Percentiles rank a stretch among this genome's conserved stretches.
These are phyloP conservation scores for Microcaecilia unicolor DNA, from an alignment of 2,797 vertebrate genomes.

Conservation along the genomic window DNA sequence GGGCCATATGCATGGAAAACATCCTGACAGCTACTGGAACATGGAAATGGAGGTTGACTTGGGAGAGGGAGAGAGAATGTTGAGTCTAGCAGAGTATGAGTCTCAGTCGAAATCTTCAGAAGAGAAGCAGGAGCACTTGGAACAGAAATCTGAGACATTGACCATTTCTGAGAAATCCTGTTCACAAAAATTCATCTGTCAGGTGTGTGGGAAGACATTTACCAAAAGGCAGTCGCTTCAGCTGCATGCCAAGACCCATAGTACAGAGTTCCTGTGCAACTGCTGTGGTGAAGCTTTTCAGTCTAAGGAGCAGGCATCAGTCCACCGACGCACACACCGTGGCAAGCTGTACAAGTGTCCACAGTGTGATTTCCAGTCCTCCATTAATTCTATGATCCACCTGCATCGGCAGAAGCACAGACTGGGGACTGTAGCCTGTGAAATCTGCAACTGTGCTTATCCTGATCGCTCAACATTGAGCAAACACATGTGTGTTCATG, in stretches of 20 bases:
- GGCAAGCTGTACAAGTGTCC: not conserved
- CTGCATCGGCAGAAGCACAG: not conserved
- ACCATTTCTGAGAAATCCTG: not conserved
- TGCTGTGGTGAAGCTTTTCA: not conserved
- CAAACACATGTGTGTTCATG: not conserved
- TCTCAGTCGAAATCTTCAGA: not conserved
- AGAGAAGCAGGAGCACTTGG: not conserved
- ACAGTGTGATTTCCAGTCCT: not conserved
- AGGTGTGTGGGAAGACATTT: not conserved
- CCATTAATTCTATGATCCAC: not conserved
- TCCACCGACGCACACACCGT: not conserved
- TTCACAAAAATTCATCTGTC: not conserved
- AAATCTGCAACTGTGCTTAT: not conserved
- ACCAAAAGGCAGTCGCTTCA: not conserved
- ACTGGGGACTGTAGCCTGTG: not conserved
- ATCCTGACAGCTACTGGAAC: not conserved
- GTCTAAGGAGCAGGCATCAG: not conserved
- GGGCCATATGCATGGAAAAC: not conserved
- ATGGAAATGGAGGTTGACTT: not conserved
- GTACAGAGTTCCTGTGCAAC: not conserved
- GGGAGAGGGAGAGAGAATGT: not conserved
- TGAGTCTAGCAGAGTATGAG: not conserved
- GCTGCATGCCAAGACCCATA: not conserved
- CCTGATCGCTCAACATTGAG: not conserved
- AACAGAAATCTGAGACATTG: not conserved